These are phyloP conservation scores for Athene noctua DNA, from an alignment of 2,113 vertebrate species.

Conservation along the genomic window DNA sequence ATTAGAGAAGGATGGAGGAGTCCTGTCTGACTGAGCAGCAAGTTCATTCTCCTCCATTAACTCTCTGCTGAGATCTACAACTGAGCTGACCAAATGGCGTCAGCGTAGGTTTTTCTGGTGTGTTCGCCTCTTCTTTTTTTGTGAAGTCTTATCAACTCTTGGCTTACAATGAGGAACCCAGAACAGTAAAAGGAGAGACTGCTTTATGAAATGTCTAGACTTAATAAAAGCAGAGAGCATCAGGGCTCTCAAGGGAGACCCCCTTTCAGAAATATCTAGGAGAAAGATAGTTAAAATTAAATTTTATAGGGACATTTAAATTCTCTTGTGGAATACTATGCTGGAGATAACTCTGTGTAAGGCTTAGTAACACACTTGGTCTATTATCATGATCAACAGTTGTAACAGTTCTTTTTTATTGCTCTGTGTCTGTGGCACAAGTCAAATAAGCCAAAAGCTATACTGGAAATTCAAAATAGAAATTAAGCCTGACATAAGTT, in stretches of 20 bases:
- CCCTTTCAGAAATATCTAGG: conserved; percentile 7
- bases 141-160: conserved; percentile 3
- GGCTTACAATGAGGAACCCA: neutral
- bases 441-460: neutral
- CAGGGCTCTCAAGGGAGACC: neutral
- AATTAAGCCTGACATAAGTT: neutral
- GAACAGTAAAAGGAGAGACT: neutral
- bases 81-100: conserved; percentile 19
- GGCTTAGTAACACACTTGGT: neutral
- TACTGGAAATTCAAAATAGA: neutral
- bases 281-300: conserved; percentile 38
- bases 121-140: neutral
- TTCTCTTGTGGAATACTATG: neutral
- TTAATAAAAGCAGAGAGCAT: conserved; percentile 22
- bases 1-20: conserved; percentile 33
- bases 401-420: neutral
- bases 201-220: conserved; percentile 35
- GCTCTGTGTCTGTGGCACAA: neutral
- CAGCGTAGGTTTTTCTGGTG: neutral
- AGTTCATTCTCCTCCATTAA: conserved; percentile 35
- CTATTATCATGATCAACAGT: neutral
- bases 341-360: neutral
- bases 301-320: conserved; percentile 37
- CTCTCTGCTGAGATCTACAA: conserved; percentile 21
- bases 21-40: conserved; percentile 39